A percentile compares a stretch with the other conserved stretches of the same genome.
Evolutionary conservation across 2,113 vertebrate genomes (phyloP).

Genomic region (Ibidorhyncha struthersii): DNA sequence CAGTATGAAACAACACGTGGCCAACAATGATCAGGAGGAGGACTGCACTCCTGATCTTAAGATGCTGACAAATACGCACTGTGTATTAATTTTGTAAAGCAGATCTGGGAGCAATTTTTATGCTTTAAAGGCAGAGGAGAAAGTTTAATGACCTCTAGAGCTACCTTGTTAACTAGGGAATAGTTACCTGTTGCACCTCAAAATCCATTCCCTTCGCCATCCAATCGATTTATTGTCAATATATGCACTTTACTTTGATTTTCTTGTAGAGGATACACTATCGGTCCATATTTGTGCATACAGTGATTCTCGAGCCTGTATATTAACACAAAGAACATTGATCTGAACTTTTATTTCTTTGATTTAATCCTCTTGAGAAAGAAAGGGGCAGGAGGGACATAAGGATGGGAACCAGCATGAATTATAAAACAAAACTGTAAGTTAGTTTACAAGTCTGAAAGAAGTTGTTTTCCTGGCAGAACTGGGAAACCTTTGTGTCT

Average conservation of each 20-base stretch:
- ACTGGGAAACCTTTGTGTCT: neutral
- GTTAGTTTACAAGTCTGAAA: neutral
- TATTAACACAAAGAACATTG: neutral
- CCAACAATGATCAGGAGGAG: rapidly evolving
- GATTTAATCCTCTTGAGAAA: neutral
- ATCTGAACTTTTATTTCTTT: neutral
- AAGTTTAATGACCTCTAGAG: neutral
- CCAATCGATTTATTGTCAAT: neutral
- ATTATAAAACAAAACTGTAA: neutral
- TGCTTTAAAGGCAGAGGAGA: neutral
- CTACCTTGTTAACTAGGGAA: neutral
- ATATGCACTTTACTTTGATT: neutral
- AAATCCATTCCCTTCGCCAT: neutral
- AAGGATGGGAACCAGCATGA: neutral
- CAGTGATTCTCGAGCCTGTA: neutral
- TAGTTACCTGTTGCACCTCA: neutral
- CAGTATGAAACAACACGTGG: neutral
- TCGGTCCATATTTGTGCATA: neutral
- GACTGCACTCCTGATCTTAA: neutral
- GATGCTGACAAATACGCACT: neutral
- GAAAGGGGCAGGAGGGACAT: neutral
- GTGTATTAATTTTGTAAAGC: neutral
- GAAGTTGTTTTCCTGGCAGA: neutral
- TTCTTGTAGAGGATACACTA: neutral
- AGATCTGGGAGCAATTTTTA: neutral